phyloP scores from a whole-genome alignment of 2,113 vertebrate species.

The Eubucco bourcierii region DNA sequence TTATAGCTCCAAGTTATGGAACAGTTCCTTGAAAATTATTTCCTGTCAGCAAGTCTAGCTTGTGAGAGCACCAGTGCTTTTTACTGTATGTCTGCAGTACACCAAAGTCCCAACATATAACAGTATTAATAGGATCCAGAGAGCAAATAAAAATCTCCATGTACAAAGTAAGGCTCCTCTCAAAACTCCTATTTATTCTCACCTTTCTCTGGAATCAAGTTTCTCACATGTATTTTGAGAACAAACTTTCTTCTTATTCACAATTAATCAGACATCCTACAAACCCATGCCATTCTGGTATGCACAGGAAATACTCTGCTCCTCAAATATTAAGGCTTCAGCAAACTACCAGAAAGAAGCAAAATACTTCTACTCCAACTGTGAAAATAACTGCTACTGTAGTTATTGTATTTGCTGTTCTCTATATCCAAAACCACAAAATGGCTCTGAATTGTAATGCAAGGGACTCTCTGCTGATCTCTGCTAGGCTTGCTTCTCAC shows the following conservation, averaged over 20 bases:
- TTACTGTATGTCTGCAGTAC: neutral
- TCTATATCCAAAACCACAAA: neutral
- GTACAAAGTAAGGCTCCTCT: neutral
- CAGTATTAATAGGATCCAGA: neutral
- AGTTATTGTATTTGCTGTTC: neutral
- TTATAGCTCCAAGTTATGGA: neutral
- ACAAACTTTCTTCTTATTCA: neutral
- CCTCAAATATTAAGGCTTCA: neutral
- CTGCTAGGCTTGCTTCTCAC: neutral
- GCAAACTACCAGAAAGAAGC: neutral
- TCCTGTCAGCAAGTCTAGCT: neutral
- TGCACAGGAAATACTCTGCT: neutral
- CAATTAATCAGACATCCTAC: neutral
- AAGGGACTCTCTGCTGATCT: neutral
- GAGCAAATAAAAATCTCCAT: fast-evolving
- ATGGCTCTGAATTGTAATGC: neutral
- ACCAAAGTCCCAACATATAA: neutral
- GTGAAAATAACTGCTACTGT: neutral
- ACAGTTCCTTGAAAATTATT: neutral
- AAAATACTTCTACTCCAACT: neutral
- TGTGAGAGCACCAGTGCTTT: neutral
- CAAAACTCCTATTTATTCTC: neutral
- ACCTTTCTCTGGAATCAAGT: neutral
- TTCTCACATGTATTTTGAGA: neutral
- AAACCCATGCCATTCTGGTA: neutral